phyloP scores from a whole-genome alignment of 2,797 vertebrate species.

The Microcaecilia unicolor region DNA sequence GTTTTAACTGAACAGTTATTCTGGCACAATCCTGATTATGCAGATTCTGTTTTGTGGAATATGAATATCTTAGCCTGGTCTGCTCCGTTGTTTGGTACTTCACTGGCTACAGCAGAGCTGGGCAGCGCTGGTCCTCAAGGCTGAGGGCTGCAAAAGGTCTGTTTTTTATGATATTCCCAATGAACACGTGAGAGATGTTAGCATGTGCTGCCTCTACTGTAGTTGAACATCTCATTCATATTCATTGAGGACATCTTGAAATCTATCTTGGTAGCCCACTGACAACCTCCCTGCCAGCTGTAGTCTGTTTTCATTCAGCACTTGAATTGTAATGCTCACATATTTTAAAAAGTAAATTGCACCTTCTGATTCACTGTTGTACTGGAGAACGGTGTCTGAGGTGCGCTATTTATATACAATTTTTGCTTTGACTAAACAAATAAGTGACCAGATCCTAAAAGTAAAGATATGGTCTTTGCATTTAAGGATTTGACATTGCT shows the following conservation, averaged over 20 bases:
- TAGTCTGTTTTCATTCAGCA: conserved; percentile 9
- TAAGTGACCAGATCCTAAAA: conserved; percentile 56
- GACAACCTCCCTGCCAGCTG: conserved; percentile 3
- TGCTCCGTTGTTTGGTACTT: too few relatives aligned
- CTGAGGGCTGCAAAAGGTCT: too few relatives aligned
- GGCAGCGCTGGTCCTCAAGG: too few relatives aligned
- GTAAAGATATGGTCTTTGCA: conserved; percentile 37
- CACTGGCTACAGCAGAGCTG: too few relatives aligned
- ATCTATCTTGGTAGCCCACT: conserved; percentile 8
- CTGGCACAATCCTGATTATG: conserved; percentile 9
- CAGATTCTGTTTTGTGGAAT: conserved; percentile 12
- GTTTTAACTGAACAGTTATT: conserved; percentile 22
- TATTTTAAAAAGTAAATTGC: conserved; percentile 36
- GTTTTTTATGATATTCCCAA: too few relatives aligned
- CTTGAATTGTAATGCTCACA: conserved; percentile 19
- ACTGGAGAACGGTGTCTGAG: conserved; percentile 32
- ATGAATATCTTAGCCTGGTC: too few relatives aligned
- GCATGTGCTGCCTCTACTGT: too few relatives aligned
- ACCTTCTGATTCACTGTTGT: conserved; percentile 39
- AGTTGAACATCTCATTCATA: too few relatives aligned
- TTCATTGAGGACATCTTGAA: conserved; percentile 9
- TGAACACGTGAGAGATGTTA: too few relatives aligned
- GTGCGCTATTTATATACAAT: conserved; percentile 42
- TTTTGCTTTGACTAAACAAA: conserved; percentile 39
- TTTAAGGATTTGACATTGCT: conserved; percentile 41